phyloP scores from a whole-genome alignment of 1,140 invertebrate species.

The Lasaia peninsularis region DNA sequence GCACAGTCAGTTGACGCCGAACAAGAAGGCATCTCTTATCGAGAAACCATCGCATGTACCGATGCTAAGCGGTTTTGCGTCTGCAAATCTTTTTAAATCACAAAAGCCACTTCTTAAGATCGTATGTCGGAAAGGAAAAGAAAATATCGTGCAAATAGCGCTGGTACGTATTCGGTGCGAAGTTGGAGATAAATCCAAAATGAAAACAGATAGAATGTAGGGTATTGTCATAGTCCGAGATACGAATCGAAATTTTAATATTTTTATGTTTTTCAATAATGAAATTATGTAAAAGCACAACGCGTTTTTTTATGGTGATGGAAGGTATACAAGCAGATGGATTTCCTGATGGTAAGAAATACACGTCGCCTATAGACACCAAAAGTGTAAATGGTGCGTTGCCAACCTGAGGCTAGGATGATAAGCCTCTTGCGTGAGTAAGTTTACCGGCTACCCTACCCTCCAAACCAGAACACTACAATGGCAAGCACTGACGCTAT shows the following conservation, averaged over 20 bases:
- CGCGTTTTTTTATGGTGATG: too few species aligned
- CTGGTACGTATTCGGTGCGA: conserved; percentile 62
- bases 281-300: too few species aligned
- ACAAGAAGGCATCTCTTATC: conserved; percentile 40
- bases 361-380: too few species aligned
- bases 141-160: conserved; percentile 67
- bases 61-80: conserved; percentile 58
- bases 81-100: conserved; percentile 74
- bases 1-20: conserved; percentile 20
- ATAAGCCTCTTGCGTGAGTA: too few species aligned
- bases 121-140: conserved; percentile 66
- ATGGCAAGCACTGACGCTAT: too few species aligned
- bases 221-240: conserved; percentile 44
- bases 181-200: conserved; percentile 68
- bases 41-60: conserved; percentile 39
- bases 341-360: too few species aligned
- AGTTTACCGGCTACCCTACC: too few species aligned
- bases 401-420: too few species aligned
- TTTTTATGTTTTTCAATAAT: background rate
- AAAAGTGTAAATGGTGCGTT: too few species aligned
- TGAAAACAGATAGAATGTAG: conserved; percentile 68
- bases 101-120: conserved; percentile 73
- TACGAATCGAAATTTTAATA: background rate
- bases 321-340: too few species aligned
- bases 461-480: too few species aligned